Evolutionary conservation across 2,888 invertebrate genomes (phyloP), one percentile per base, ranked within the genome.

Genomic region (Nebria brevicollis): DNA sequence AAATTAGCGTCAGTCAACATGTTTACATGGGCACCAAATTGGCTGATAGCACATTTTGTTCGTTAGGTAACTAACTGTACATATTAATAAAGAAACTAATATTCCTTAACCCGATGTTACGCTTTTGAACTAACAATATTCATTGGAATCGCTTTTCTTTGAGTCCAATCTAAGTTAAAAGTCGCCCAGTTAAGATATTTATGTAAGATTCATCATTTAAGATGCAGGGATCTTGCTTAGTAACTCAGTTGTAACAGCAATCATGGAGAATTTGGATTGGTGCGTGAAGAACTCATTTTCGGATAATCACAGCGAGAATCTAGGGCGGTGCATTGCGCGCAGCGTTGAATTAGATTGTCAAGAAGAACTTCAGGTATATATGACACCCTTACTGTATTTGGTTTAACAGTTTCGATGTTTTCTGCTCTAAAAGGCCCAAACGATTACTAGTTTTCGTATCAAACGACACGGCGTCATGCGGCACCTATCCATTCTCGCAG

Each of bases 221-320:
- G 96, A 96, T 89, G 94, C 94, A 72, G 98, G 98, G 77, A 93
- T 98, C 85, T 89, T 98, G 72, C 88, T 98, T 79, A 98, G 98
- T 82, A 96, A 96, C 89, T 95, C 95, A 0, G 94, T 98, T 66
- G 91, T 98, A 85, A 93, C 93, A 82, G 93, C 94, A 83, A 92
- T 98, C 85, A 94, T 94, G 85, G 91, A 90, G 70, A 94, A 95
- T 87, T 90, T 97, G 85, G 96, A 97, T 87, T 97, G 97, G 95
- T 97, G 97, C 88, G 95, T 96, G 25, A 94, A 94, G 84, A 96
- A 96, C 89, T 94, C 95, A 0, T 94, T 94, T 86, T 95, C 96
- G 1, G 93, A 94, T 83, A 94, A 93, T 85, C 94, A 95, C 86
- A 95, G 95, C 88, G 94, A 96, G 87, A 97, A 97, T 90, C 91